A percentile compares a stretch with the other conserved stretches of the same genome.
Conservation (phyloP, 2,888 invertebrate species). For the Nemurella pictetii region DNA sequence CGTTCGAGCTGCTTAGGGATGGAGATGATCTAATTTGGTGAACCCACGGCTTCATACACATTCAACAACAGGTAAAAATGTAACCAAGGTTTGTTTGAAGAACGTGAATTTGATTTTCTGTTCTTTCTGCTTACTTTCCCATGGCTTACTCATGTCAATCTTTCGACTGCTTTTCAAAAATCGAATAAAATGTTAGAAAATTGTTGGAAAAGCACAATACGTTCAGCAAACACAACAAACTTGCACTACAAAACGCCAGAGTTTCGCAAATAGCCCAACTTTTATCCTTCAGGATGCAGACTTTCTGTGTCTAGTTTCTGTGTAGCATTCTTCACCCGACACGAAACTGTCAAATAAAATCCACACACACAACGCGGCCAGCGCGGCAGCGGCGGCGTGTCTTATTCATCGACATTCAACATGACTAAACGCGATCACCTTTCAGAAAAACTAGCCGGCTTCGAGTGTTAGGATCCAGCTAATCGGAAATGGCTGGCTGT, state of each 20-base stretch:
- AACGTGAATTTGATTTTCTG: not conserved
- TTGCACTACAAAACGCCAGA: not conserved
- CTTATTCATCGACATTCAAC: not conserved
- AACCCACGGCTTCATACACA: too few species aligned
- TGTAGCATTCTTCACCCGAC: not conserved
- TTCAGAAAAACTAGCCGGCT: not conserved
- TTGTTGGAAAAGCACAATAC: not conserved
- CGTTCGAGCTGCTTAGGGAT: too few species aligned
- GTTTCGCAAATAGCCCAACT: not conserved
- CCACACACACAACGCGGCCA: not conserved
- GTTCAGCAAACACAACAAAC: not conserved
- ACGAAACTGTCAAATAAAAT: not conserved
- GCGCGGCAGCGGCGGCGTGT: not conserved
- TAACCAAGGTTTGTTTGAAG: not conserved
- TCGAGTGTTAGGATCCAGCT: constrained; percentile 8
- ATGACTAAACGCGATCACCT: not conserved
- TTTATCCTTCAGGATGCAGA: not conserved
- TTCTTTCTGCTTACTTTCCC: not conserved
- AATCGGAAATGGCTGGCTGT: constrained; percentile 21
- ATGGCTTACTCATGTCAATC: not conserved
- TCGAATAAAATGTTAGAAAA: not conserved
- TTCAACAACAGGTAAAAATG: too few species aligned
- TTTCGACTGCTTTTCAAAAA: not conserved
- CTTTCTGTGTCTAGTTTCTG: too few species aligned
- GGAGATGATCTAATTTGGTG: too few species aligned